Evolutionary conservation across 2,113 vertebrate species (phyloP).

Genomic region (Corythornis cristatus): DNA sequence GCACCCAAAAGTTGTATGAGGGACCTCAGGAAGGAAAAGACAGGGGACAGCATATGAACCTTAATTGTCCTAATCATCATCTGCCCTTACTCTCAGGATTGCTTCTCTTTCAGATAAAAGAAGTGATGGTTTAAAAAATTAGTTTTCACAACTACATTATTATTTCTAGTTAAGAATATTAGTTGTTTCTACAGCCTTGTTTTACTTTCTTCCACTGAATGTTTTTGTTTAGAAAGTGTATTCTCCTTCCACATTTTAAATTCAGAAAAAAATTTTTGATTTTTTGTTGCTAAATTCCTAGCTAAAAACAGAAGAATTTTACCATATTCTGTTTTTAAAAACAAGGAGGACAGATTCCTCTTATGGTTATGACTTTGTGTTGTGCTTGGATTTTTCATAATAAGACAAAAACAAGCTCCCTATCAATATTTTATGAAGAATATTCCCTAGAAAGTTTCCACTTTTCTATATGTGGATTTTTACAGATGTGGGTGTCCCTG

Average conservation of each 20-base stretch:
- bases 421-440: background rate
- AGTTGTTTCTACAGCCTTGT: background rate
- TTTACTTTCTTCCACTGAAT: background rate
- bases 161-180: background rate
- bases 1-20: fast-evolving
- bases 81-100: background rate
- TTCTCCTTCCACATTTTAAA: background rate
- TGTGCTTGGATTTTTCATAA: background rate
- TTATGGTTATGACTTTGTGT: background rate
- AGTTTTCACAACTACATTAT: background rate
- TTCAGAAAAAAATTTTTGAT: background rate
- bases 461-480: background rate
- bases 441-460: background rate
- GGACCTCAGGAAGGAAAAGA: background rate
- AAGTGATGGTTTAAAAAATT: background rate
- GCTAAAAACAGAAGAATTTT: background rate
- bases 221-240: background rate
- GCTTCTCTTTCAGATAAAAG: background rate
- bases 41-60: fast-evolving
- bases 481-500: background rate
- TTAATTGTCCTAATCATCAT: background rate
- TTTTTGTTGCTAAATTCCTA: background rate
- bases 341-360: background rate
- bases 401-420: background rate
- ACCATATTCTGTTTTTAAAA: background rate